A percentile compares a stretch with the other conserved stretches of the same genome.
Conservation (phyloP, 2,888 invertebrate species). For the Cotesia congregata region DNA sequence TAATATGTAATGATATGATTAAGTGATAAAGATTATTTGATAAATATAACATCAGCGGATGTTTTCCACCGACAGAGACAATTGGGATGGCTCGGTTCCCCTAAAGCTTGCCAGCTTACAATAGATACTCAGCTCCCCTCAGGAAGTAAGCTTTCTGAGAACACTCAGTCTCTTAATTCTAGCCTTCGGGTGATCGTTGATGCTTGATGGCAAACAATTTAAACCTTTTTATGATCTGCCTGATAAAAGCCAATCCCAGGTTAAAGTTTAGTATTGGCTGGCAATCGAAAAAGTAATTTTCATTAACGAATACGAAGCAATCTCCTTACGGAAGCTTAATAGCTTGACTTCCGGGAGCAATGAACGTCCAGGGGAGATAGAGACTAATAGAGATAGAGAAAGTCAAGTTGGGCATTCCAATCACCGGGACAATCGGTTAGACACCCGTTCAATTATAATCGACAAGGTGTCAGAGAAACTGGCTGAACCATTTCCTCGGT, state of each 20-base stretch:
- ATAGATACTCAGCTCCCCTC: conserved; percentile 23
- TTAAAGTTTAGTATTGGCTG: not conserved
- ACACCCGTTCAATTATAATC: conserved; percentile 35
- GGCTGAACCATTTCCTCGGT: not conserved
- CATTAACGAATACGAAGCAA: conserved; percentile 26
- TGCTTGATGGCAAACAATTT: not conserved
- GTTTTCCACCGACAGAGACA: conserved; percentile 32
- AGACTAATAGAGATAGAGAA: conserved; percentile 18
- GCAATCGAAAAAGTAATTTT: not conserved
- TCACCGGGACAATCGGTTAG: conserved; percentile 29
- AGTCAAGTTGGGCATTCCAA: conserved; percentile 13
- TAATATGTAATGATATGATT: conserved; percentile 14
- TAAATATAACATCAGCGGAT: conserved; percentile 31
- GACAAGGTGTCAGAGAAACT: conserved; percentile 28
- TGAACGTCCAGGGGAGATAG: conserved; percentile 4
- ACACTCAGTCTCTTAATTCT: not conserved
- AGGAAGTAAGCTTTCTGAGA: conserved; percentile 29
- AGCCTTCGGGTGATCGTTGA: not conserved
- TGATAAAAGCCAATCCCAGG: too few relatives aligned
- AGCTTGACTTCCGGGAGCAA: conserved; percentile 16
- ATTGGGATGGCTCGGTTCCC: conserved; percentile 28
- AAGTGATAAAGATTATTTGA: conserved; percentile 19
- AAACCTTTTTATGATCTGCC: not conserved
- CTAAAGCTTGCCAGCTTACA: not conserved
- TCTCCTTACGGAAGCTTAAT: conserved; percentile 34